phyloP scores from a whole-genome alignment of 2,888 invertebrate species.

The Clusia tigrina region DNA sequence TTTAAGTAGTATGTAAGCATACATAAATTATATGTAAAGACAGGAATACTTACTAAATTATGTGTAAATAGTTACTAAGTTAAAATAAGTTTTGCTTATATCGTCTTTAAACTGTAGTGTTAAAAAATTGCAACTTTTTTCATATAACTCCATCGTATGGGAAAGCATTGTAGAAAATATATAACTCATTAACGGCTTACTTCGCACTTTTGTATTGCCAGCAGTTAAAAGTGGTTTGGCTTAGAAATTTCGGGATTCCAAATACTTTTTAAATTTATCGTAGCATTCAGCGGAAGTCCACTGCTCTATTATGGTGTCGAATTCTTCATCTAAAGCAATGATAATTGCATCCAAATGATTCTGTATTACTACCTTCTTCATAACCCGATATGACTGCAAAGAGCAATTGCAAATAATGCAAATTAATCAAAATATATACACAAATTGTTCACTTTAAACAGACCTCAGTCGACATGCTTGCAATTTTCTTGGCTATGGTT shows the following conservation, averaged over 20 bases:
- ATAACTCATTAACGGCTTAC: too few relatives aligned
- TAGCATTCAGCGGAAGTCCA: constrained; percentile 59
- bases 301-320: constrained; percentile 56
- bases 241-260: constrained; percentile 46
- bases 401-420: constrained; percentile 22
- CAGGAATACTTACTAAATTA: too few relatives aligned
- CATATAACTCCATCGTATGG: background rate
- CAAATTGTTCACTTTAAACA: background rate
- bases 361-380: constrained; percentile 44
- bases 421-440: background rate
- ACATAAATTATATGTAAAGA: too few relatives aligned
- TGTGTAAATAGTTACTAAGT: too few relatives aligned
- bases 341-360: constrained; percentile 44
- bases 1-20: too few relatives aligned
- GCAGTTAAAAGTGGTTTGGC: too few relatives aligned
- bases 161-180: background rate
- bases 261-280: constrained; percentile 57
- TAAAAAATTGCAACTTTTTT: too few relatives aligned
- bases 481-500: constrained; percentile 73
- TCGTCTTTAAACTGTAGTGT: too few relatives aligned
- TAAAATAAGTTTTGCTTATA: too few relatives aligned
- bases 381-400: constrained; percentile 52
- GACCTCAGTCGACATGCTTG: constrained; percentile 79
- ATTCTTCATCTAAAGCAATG: constrained; percentile 55
- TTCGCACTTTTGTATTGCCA: too few relatives aligned